Evolutionary conservation across 2,888 invertebrate genomes (phyloP), one percentile per base, ranked within the genome.

Genomic region (Drosophila borealis): DNA sequence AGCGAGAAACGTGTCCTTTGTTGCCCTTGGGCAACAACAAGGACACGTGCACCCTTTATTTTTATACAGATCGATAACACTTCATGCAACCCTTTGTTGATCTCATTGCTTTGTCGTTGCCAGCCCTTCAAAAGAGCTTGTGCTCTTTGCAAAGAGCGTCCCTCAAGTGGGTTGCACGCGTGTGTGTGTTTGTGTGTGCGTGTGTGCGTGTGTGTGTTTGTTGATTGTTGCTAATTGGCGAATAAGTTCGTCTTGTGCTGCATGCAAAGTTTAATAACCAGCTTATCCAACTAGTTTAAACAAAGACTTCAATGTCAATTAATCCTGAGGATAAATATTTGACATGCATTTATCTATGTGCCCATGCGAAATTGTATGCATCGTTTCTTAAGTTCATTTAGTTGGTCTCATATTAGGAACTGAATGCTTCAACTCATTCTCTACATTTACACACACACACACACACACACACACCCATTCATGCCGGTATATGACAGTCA

Each of bases 31-130:
- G 10, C 13, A 13, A 1, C 5, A 34, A 11, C 34, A 10, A 11
- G 10, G 34, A 34, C 34, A 4, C 2, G 8, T 19, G n/a, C 49
- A n/a, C 10, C 19, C 49, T 36, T 19, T n/a, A 9, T 9, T 36
- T 19, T 19, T 21, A 5, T 4, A 11, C 39, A 14, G 21, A 44
- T 45, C 29, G 36, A 44, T 50, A 48, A 33, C 34, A 39, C 46
- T 45, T 44, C 33, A n/a, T 37, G 54, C 73, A 65, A 42, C 41
- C 65, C 54, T 48, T 51, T 42, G 51, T 56, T 57, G 57, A 71
- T 63, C 48, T 14, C 37, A 55, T 33, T 36, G 50, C 34, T 44
- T 33, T 48, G 25, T 5, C 6, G 25, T 25, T 25, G 25, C 25
- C 5, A 25, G 25, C 29, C 10, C 37, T n/a, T n/a, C 37, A 19